Conservation (phyloP, 2,797 vertebrate species). For the Pseudochirops corinnae region DNA sequence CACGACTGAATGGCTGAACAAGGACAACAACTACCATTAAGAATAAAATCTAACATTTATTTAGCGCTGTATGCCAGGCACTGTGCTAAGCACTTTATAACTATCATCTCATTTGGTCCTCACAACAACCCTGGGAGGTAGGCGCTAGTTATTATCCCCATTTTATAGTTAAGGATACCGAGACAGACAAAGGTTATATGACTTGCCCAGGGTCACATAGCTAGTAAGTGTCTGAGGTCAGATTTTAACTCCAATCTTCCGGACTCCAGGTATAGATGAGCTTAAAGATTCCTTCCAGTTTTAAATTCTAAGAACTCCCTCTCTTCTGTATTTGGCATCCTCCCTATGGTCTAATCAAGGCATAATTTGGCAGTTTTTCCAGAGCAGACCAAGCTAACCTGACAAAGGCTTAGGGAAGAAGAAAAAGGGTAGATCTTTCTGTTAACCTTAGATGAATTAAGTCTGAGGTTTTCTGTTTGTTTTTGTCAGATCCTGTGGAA, state of each 20-base stretch:
- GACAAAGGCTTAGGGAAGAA: background rate
- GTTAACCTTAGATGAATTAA: background rate
- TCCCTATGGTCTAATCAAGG: background rate
- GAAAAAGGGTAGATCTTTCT: background rate
- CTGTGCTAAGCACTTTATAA: background rate
- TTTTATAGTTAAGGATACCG: background rate
- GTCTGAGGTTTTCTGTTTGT: background rate
- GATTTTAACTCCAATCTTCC: background rate
- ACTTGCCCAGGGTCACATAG: background rate
- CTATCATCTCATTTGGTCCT: background rate
- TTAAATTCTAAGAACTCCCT: background rate
- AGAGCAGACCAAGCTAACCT: background rate
- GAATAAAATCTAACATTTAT: background rate
- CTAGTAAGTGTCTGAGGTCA: background rate
- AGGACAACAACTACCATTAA: background rate
- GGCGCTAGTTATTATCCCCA: background rate
- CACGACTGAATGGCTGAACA: background rate
- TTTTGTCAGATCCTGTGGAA: conserved; percentile 6
- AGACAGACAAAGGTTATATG: background rate
- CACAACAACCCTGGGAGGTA: background rate
- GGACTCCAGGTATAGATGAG: background rate
- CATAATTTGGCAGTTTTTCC: background rate
- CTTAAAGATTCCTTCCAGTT: background rate
- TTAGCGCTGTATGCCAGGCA: background rate
- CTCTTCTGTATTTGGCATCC: background rate